Evolutionary conservation across 2,113 vertebrate species (phyloP).

Genomic region (Dipodomys spectabilis): DNA sequence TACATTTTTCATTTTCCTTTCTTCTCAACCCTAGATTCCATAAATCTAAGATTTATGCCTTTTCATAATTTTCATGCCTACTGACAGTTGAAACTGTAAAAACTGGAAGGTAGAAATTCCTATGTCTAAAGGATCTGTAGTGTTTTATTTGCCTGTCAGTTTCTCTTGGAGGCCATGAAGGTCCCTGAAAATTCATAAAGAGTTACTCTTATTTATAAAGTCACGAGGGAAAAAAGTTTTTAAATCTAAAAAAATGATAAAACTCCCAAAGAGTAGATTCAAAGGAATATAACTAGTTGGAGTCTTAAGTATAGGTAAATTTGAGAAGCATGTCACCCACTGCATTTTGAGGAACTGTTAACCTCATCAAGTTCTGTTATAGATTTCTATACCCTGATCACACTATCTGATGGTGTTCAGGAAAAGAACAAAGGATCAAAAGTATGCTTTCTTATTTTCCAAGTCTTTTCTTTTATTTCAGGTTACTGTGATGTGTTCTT

Average conservation of each 20-base stretch:
- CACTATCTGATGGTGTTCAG: slow-evolving; percentile 81
- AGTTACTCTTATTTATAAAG: slow-evolving; percentile 71
- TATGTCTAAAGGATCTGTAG: slow-evolving; percentile 2
- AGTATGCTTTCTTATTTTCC: slow-evolving; percentile 84
- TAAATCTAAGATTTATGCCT: not conserved
- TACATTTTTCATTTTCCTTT: not conserved
- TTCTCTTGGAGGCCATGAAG: not conserved
- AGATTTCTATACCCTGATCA: slow-evolving; percentile 81
- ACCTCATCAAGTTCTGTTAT: slow-evolving; percentile 82
- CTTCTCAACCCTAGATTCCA: not conserved
- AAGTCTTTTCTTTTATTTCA: slow-evolving; percentile 86
- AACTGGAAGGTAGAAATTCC: slow-evolving; percentile 7
- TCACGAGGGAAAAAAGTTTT: slow-evolving; percentile 68
- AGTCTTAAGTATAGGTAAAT: slow-evolving; percentile 82
- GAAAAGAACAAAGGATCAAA: slow-evolving; percentile 86
- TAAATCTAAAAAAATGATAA: slow-evolving; percentile 74
- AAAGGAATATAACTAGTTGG: slow-evolving; percentile 74
- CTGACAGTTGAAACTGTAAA: not conserved
- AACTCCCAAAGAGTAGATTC: slow-evolving; percentile 77
- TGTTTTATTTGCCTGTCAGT: not conserved
- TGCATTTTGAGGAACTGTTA: slow-evolving; percentile 83
- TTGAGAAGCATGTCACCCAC: slow-evolving; percentile 84
- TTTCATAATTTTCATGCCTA: not conserved
- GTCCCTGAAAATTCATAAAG: slow-evolving; percentile 55
- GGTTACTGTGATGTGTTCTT: slow-evolving; percentile 84